Evolutionary conservation across 2,888 invertebrate genomes (phyloP), one percentile per base, ranked within the genome.

Genomic region (Litoditis marina): DNA sequence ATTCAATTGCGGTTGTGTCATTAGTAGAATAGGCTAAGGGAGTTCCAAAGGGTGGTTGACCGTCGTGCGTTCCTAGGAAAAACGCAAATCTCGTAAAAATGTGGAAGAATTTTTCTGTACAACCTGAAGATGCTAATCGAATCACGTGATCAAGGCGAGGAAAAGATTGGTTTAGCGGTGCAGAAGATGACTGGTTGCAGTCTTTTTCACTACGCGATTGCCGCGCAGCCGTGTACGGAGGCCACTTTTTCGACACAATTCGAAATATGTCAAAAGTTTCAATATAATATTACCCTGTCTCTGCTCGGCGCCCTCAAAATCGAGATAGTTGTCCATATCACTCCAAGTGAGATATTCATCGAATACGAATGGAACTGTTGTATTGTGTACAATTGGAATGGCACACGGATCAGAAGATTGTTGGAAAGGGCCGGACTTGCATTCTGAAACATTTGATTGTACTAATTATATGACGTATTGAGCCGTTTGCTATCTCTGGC

Each of bases 11-110:
- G 0, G 65, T 73, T 4, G 73, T 70, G 59, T 81, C 76, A 51
- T 79, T 79, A n/a, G 80, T 81, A 13, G 80, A 76, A 51, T 76
- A 81, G 13, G 76, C 71, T 51, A 77, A 50, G 4, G 81, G 81
- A 16, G 81, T 79, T 53, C 81, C 81, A 16, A 58, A 58, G 0
- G 80, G 73, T 6, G 25, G 47, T 5, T 57, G 57, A 2, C 80
- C 80, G 59, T 80, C 76, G 62, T 78, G 77, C 6, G 77, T 77
- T 51, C 80, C 77, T 77, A 42, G 44, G 66, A 56, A 31, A 13
- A 44, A 66, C 39, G 16, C n/a, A 13, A 11, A n/a, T 7, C 13
- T 16, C 13, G n/a, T 16, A 7, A 7, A 3, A 5, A 3, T 25
- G 13, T n/a, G 3, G 30, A 19, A n/a, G n/a, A n/a, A n/a, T n/a